Percentiles rank a stretch among this genome's conserved stretches.
phyloP scores from a whole-genome alignment of 2,113 vertebrate species.

The Rhadina sibilatrix region DNA sequence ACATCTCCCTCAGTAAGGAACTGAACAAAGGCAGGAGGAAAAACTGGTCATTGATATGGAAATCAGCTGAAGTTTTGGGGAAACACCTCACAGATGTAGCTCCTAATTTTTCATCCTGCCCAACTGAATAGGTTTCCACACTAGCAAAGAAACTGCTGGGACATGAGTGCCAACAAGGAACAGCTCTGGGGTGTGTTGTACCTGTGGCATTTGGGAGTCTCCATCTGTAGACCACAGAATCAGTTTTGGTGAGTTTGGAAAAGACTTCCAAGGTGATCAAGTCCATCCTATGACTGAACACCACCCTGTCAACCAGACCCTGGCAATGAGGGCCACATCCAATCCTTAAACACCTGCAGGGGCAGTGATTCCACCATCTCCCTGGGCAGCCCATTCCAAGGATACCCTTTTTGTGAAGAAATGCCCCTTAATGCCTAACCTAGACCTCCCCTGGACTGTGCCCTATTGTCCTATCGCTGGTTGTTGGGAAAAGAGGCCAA shows the following conservation, averaged over 20 bases:
- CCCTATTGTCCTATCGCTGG: too few relatives aligned
- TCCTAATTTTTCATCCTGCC: background rate
- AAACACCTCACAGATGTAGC: background rate
- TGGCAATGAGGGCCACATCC: background rate
- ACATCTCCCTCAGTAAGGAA: background rate
- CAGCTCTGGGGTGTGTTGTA: fast-evolving
- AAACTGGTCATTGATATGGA: background rate
- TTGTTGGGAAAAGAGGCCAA: background rate
- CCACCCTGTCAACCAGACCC: background rate
- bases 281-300: background rate
- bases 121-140: background rate
- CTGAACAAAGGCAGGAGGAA: background rate
- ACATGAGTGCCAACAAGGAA: fast-evolving
- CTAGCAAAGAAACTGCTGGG: background rate
- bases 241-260: background rate
- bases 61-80: background rate
- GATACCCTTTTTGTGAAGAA: background rate
- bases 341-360: background rate
- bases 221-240: background rate
- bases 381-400: background rate
- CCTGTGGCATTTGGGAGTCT: background rate
- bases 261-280: fast-evolving
- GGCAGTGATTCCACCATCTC: background rate
- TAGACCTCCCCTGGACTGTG: background rate
- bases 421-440: too few relatives aligned